phyloP scores from a whole-genome alignment of 2,113 vertebrate genomes.

The Rhineura floridana region DNA sequence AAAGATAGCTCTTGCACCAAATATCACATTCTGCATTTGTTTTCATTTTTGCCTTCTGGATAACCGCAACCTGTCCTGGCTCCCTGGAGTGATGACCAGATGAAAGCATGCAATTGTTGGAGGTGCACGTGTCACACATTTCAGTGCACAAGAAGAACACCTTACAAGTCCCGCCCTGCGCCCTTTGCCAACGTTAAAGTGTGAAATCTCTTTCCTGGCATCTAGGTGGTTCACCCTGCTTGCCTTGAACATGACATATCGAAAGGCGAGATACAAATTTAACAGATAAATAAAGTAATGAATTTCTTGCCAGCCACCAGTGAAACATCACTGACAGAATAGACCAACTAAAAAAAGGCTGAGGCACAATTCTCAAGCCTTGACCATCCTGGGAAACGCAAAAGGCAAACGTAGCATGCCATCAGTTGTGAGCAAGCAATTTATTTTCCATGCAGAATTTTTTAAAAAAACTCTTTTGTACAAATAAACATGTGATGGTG shows the following conservation, averaged over 20 bases:
- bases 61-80: not conserved
- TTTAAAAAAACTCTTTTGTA: conserved; percentile 81
- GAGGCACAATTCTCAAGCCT: conserved; percentile 72
- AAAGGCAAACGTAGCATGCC: conserved; percentile 78
- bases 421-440: conserved; percentile 85
- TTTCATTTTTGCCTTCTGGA: not conserved
- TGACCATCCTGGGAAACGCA: conserved; percentile 70
- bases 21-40: not conserved
- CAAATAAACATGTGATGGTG: conserved; percentile 89
- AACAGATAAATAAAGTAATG: conserved; percentile 84
- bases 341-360: conserved; percentile 70
- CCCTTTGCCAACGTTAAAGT: not conserved
- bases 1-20: not conserved
- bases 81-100: not conserved
- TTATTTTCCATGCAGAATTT: conserved; percentile 88
- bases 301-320: conserved; percentile 86
- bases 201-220: too few relatives aligned
- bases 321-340: conserved; percentile 78
- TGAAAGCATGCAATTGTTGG: not conserved
- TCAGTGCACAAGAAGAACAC: not conserved
- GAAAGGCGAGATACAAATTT: not conserved
- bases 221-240: too few relatives aligned
- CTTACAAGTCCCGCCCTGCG: not conserved
- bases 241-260: conserved; percentile 11
- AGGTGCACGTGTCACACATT: not conserved